phyloP scores from a whole-genome alignment of 2,797 vertebrate genomes.

The Synanceia verrucosa region DNA sequence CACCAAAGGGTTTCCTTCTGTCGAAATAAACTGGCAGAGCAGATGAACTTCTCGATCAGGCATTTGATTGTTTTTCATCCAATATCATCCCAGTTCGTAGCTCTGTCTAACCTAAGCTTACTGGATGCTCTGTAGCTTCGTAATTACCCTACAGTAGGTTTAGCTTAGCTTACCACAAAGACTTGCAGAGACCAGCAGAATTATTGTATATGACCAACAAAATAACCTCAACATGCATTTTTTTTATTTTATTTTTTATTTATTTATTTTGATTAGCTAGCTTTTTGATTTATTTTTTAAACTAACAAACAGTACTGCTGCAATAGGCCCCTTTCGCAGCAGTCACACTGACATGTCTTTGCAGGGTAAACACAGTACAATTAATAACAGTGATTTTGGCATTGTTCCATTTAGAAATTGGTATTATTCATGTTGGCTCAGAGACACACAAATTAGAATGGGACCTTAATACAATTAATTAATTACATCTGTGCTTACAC shows the following conservation, averaged over 20 bases:
- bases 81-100: not conserved
- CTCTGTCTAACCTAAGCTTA: not conserved
- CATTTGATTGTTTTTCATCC: not conserved
- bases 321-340: no score
- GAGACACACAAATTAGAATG: not conserved
- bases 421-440: not conserved
- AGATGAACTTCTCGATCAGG: not conserved
- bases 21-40: not conserved
- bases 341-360: not conserved
- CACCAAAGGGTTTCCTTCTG: not conserved
- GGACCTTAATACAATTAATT: not conserved
- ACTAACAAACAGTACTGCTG: no score
- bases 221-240: no score
- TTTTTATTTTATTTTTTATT: no score
- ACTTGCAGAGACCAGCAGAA: no score
- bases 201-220: no score
- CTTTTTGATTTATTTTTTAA: no score
- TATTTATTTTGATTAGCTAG: no score
- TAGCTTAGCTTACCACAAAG: not conserved
- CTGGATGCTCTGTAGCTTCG: not conserved
- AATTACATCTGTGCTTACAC: not conserved
- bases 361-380: not conserved
- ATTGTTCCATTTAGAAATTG: not conserved
- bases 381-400: not conserved
- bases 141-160: not conserved